Conservation (phyloP, 2,113 vertebrate genomes). For the Sterna hirundo region DNA sequence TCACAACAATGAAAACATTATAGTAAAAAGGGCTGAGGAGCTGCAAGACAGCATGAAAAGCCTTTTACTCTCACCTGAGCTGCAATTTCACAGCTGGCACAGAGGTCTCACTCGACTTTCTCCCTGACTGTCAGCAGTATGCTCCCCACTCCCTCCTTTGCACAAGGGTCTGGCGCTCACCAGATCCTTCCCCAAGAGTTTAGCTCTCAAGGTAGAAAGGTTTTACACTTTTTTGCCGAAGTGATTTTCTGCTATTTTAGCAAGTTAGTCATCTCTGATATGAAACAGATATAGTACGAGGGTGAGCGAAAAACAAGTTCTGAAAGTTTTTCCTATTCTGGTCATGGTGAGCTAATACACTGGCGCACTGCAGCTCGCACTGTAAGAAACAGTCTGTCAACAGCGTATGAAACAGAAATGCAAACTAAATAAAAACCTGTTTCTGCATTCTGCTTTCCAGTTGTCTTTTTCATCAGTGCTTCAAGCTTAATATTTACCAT, state of each 20-base stretch:
- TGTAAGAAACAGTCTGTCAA: background rate
- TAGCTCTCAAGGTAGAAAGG: background rate
- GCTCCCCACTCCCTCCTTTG: background rate
- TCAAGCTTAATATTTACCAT: background rate
- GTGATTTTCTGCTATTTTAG: background rate
- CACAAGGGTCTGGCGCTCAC: background rate
- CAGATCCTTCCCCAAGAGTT: background rate
- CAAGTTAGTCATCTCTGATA: background rate
- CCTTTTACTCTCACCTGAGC: background rate
- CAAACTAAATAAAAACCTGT: background rate
- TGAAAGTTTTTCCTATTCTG: background rate
- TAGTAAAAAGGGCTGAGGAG: background rate
- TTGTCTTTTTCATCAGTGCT: background rate
- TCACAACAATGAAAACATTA: background rate
- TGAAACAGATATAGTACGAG: background rate
- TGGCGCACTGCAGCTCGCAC: background rate
- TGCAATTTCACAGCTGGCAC: background rate
- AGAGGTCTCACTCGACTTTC: background rate
- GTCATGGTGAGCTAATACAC: background rate
- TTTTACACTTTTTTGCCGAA: background rate
- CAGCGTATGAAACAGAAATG: background rate
- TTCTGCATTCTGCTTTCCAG: background rate
- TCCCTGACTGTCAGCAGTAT: background rate
- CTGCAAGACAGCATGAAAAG: background rate
- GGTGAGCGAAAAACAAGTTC: background rate